Conservation (phyloP, 1,140 invertebrate species). For the Eumaeus atala region DNA sequence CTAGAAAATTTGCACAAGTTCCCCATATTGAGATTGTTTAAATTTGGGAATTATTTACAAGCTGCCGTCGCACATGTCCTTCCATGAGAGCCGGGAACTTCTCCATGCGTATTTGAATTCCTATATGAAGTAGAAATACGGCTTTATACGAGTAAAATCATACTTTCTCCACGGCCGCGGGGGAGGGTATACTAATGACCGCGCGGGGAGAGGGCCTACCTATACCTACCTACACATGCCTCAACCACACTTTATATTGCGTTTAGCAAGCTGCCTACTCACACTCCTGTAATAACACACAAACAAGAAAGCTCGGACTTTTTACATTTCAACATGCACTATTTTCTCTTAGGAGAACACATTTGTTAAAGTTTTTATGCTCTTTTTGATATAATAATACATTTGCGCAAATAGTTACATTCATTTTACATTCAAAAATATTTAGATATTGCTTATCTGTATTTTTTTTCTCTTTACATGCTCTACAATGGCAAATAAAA, state of each 20-base stretch:
- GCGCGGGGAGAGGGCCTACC: conserved; percentile 63
- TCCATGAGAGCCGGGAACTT: conserved; percentile 57
- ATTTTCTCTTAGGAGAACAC: conserved; percentile 57
- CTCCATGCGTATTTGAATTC: conserved; percentile 67
- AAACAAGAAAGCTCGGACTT: conserved; percentile 42
- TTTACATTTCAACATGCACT: conserved; percentile 63
- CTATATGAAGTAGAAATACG: conserved; percentile 73
- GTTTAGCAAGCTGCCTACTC: conserved; percentile 59
- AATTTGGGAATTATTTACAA: conserved; percentile 66
- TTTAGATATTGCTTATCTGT: no score
- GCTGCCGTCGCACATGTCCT: conserved; percentile 52
- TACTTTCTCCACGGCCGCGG: conserved; percentile 66
- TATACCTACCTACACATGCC: conserved; percentile 51
- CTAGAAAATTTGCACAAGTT: conserved; percentile 52
- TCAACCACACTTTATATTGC: conserved; percentile 70
- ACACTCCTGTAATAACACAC: conserved; percentile 50
- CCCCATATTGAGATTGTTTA: conserved; percentile 65
- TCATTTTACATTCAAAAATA: no score
- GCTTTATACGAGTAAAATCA: conserved; percentile 73
- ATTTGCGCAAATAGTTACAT: no score
- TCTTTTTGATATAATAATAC: conserved; percentile 6
- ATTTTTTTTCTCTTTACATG: no score
- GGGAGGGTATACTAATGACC: conserved; percentile 63
- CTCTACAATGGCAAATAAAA: no score
- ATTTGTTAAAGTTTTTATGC: conserved; percentile 15